Base-by-base conservation (phyloP, 2,797 vertebrate species). In the Lutjanus argentimaculatus region DNA sequence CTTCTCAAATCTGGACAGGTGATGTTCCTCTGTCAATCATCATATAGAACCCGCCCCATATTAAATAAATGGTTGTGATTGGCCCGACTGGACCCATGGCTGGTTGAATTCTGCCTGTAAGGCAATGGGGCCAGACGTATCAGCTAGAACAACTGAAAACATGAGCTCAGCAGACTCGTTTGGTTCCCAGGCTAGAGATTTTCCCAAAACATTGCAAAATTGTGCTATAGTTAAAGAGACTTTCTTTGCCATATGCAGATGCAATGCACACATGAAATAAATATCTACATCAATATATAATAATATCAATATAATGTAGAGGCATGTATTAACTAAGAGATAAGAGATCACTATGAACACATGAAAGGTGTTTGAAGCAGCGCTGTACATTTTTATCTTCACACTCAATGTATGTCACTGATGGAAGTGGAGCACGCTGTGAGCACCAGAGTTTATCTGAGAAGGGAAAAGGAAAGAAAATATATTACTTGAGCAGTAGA, bases 401-500 rank as follows among this genome's bases (percentile, higher is more conserved):
- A 67, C 5, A 11, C 75, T 77, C 45, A 58, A 71, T 80, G 55
- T 85, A 73, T 85, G 79, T 75, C 67, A 67, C 67, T 67, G 75
- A 82, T 80, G 15, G 68, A 81, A 83, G 77, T 82, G 59, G 80
- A 76, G 70, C 75, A 62, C 16, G 53, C 66, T 61, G 52, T 48
- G 72, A 80, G 61, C 72, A 55, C 77, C 65, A 56, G 57, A 89
- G 75, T 79, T 82, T 80, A 82, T 88, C 82, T 84, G 80, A 80
- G 81, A 79, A 73, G 68, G 84, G 53, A 70, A 72, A 88, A 80
- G n/a, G 57, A 45, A 17, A 65, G 80, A 83, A 87, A 89, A 84
- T 86, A 79, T 75, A 80, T 91, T 88, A 88, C 86, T 92, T 83
- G 85, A 92, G 92, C 86, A 87, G 85, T 79, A 86, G 85, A 86